phyloP scores from a whole-genome alignment of 2,888 invertebrate species.

The Nephrotoma guestfalica region DNA sequence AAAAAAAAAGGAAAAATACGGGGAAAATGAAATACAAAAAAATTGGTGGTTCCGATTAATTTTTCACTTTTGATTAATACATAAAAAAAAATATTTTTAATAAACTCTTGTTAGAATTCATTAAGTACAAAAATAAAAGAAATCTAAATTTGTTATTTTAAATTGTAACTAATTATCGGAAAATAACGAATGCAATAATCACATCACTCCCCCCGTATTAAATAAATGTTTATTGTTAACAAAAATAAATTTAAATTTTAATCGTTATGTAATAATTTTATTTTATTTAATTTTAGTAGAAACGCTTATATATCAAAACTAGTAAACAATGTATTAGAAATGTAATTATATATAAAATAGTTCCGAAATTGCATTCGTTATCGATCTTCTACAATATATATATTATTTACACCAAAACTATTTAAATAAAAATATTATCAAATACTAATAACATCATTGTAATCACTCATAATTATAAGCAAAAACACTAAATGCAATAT shows the following conservation, averaged over 20 bases:
- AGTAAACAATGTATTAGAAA: background rate
- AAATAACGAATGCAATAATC: background rate
- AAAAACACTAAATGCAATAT: background rate
- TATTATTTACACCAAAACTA: background rate
- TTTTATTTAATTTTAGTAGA: background rate
- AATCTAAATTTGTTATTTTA: background rate
- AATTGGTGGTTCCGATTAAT: background rate
- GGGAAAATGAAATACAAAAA: background rate
- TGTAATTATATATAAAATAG: background rate
- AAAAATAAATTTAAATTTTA: background rate
- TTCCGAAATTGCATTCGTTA: background rate
- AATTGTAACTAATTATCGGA: background rate
- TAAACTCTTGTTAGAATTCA: background rate
- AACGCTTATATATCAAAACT: background rate
- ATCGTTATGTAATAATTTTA: background rate
- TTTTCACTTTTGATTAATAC: background rate
- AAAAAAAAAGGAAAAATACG: background rate
- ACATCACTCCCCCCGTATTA: background rate
- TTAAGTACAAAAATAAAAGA: background rate
- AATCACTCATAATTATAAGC: background rate
- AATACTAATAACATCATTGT: background rate
- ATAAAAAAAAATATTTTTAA: background rate
- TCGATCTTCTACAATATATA: background rate
- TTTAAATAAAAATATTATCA: background rate
- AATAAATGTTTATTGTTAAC: background rate